Evolutionary conservation across 92 coral and sea anemone species (phyloP), one percentile per base, ranked within the genome.

Genomic region (Desmophyllum pertusum): DNA sequence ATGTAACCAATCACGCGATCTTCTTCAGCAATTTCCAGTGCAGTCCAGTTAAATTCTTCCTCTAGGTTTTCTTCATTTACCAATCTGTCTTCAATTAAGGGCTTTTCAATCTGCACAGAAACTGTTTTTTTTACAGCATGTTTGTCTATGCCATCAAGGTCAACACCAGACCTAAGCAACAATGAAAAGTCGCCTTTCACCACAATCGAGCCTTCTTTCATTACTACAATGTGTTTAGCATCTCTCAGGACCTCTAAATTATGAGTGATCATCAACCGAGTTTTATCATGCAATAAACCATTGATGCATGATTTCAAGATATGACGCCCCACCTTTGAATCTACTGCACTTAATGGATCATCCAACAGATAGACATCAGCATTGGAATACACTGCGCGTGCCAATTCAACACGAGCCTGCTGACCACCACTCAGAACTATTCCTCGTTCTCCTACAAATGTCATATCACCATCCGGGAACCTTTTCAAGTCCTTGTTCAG

Each of bases 391-490:
- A 77, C 69, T 59, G 81, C 81, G 13, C 81, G 81, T 10, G 81
- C 81, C 3, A 77, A 37, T 6, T 39, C 70, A 4, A 77, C 81
- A 19, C 81, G 81, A 14, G 81, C 81, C 37, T 67, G 67, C 53
- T 77, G 81, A 19, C 81, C 81, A n/a, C 81, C 81, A 77, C 81
- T 77, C 53, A 77, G 39, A 40, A 59, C 36, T 25, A 23, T 66
- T 15, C 84, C 84, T 19, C 84, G 84, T 36, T 80, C 84, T 43
- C 84, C 84, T 0, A 80, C 76, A 10, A 30, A 35, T 21, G 84
- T 66, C 75, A 50, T 10, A 11, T 80, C 84, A 81, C 93, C 90
- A 36, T 90, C 72, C 1, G 93, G 93, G 37, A 90, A 76, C 70
- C 62, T 86, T 45, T 61, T 41, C 9, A 90, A 80, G 80, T 90